Evolutionary conservation across 2,888 invertebrate genomes (phyloP).

Genomic region (Mimumesa dahlbomi): DNA sequence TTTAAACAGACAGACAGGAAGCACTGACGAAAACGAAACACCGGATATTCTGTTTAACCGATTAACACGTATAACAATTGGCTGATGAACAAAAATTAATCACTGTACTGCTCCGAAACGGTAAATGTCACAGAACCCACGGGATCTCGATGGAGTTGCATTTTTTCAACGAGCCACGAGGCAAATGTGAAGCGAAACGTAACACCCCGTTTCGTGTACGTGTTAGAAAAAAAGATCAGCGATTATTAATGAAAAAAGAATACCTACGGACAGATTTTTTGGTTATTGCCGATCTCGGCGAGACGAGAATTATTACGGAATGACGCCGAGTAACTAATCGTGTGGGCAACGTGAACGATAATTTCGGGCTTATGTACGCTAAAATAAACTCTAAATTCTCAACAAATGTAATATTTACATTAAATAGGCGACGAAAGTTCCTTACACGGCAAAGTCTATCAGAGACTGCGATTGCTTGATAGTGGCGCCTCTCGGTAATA

Average conservation of each 20-base stretch:
- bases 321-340: constrained; percentile 50
- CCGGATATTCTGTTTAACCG: constrained; percentile 37
- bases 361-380: constrained; percentile 42
- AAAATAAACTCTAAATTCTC: constrained; percentile 52
- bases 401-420: constrained; percentile 73
- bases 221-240: constrained; percentile 44
- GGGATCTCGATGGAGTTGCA: not conserved
- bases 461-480: constrained; percentile 67
- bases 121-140: constrained; percentile 29
- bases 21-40: constrained; percentile 17
- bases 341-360: constrained; percentile 23
- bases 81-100: constrained; percentile 54
- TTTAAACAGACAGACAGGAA: not conserved
- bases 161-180: not conserved
- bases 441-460: constrained; percentile 71
- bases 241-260: constrained; percentile 46
- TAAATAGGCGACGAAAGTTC: constrained; percentile 70
- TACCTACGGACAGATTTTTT: constrained; percentile 55
- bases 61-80: constrained; percentile 52
- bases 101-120: constrained; percentile 34
- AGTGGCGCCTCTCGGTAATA: constrained; percentile 59
- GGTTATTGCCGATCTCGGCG: constrained; percentile 59
- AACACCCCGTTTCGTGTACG: constrained; percentile 22
- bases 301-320: constrained; percentile 40
- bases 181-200: not conserved